Base-by-base conservation (phyloP, 2,113 vertebrate genomes). In the Ancistrus triradiatus region DNA sequence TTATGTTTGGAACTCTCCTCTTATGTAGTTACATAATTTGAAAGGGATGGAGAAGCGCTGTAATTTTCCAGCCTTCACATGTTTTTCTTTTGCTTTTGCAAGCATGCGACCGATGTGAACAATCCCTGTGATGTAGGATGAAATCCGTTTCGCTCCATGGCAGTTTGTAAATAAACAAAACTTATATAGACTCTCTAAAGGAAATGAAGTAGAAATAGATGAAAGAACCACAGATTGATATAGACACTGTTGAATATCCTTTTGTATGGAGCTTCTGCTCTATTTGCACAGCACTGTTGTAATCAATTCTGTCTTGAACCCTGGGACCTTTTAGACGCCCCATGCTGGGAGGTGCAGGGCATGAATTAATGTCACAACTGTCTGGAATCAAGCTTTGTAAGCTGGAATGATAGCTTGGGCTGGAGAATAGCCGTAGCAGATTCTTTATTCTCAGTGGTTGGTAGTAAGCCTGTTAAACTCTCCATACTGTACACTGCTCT, bases 401-500 rank as follows among this genome's bases (percentile, higher is more conserved):
- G 19, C 15, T 24, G 28, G 58, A 68, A 61, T 46, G 60, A 37
- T 37, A 46, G 15, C 22, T 42, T 31, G 25, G 62, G 43, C 64
- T 49, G n/a, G 60, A 56, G 35, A 62, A 63, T 70, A 60, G 40
- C 68, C 65, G 43, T 64, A 48, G 33, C 49, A 44, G 49, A 75
- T 70, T 31, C 27, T 64, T 75, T 59, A 40, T 59, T 60, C 44
- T 62, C 15, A 14, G 11, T 55, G 2, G 13, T 4, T 56, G 50
- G 35, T 33, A 50, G 28, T 53, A 4, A 11, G 65, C 40, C 50
- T 28, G 17, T 37, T 24, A 3, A 58, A 22, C 37, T 62, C 57
- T 46, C n/a, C 43, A 53, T 61, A 56, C 43, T 22, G 25, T 64
- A 22, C 61, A 46, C 59, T 37, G 17, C 7, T 46, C 24, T 50